Evolutionary conservation across 2,888 invertebrate species (phyloP).

Genomic region (Brenthis hecate): DNA sequence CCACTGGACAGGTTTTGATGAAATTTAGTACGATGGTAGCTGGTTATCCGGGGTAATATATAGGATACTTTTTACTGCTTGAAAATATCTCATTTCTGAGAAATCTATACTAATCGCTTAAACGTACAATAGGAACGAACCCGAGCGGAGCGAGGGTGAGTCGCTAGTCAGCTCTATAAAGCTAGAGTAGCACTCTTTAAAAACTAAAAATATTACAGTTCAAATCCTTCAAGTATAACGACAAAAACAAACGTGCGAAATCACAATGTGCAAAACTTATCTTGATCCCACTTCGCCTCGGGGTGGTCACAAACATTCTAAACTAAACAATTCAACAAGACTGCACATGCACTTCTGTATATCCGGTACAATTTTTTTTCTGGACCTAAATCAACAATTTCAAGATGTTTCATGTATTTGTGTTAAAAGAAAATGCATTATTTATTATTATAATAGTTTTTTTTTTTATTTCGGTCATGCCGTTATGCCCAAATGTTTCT

Average conservation of each 20-base stretch:
- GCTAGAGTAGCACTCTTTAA: too few relatives aligned
- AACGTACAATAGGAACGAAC: too few relatives aligned
- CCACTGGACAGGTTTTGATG: too few relatives aligned
- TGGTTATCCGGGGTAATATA: too few relatives aligned
- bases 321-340: conserved; percentile 17
- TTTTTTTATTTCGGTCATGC: not conserved
- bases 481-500: not conserved
- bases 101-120: too few relatives aligned
- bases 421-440: not conserved
- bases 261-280: not conserved
- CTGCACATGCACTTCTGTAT: conserved; percentile 37
- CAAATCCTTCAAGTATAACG: not conserved
- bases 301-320: conserved; percentile 39
- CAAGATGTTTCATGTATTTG: conserved; percentile 7
- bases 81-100: too few relatives aligned
- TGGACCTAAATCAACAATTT: conserved; percentile 26
- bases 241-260: conserved; percentile 6
- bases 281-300: not conserved
- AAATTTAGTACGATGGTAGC: too few relatives aligned
- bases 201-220: too few relatives aligned
- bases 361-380: conserved; percentile 37
- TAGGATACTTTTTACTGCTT: too few relatives aligned
- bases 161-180: too few relatives aligned
- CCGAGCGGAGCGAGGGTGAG: too few relatives aligned
- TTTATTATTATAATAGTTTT: not conserved